Base-by-base conservation (phyloP, 2,113 vertebrate genomes). In the Oryzias javanicus region DNA sequence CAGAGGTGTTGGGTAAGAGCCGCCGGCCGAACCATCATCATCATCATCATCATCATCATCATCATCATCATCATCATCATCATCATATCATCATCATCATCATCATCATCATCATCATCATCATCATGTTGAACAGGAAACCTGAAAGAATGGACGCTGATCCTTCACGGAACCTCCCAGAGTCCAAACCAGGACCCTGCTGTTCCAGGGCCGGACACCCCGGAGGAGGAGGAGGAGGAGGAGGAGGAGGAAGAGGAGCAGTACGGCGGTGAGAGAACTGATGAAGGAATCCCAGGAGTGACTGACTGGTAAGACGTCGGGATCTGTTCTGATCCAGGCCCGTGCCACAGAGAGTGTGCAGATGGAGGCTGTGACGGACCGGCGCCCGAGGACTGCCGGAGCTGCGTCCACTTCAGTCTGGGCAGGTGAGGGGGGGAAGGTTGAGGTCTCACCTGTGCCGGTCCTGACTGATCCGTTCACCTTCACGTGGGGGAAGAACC, bases 391-490 rank as follows among this genome's bases (percentile, higher is more conserved):
- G 94, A 96, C 72, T 98, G 96, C 70, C 87, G 95, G 78, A 96
- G 93, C 88, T 98, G 96, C 47, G 67, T 94, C 84, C 94, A 97
- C 89, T 97, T 93, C 88, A 96, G 94, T 80, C 88, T 93, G 62
- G 93, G 94, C 88, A 95, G 95, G 96, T 98, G 89, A 66, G 64
- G 57, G 42, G 4, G 20, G 4, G 19, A 18, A 47, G 8, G 35
- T 35, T 10, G 35, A 35, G 10, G 8, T 35, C 35, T 12, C 10
- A 12, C 35, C 10, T 35, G 35, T 10, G 35, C 2, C 10, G 35
- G 35, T 35, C 35, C 35, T 22, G 42, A 27, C 20, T 59, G 1
- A 67, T 54, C 35, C 63, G 17, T 2, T 16, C 14, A 0, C 1
- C 16, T 14, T 1, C 22, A 6, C 22, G 0, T 41, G 14, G 41